Percentiles rank a stretch among this genome's conserved stretches.
phyloP scores from a whole-genome alignment of 2,113 vertebrate species.

The Nycticorax nycticorax region DNA sequence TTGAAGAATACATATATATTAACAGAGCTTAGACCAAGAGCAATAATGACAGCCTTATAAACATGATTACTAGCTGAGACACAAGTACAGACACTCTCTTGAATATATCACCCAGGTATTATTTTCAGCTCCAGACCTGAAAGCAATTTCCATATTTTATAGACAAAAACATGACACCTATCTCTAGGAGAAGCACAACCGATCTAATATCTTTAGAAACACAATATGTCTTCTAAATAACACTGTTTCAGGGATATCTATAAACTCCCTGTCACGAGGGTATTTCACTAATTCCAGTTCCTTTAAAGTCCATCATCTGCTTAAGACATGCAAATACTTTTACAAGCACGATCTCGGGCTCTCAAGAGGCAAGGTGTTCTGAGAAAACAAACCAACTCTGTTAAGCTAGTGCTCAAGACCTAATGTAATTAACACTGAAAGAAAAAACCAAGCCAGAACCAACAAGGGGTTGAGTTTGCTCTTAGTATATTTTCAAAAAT shows the following conservation, averaged over 20 bases:
- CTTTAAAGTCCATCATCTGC: conserved; percentile 35
- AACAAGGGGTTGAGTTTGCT: neutral
- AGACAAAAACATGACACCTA: conserved; percentile 35
- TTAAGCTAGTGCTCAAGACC: neutral
- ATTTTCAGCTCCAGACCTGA: conserved; percentile 44
- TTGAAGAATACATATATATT: conserved; percentile 69
- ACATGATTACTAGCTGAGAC: conserved; percentile 32
- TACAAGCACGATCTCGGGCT: neutral
- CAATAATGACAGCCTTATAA: conserved; percentile 60
- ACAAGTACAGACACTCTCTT: conserved; percentile 12
- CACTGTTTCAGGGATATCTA: conserved; percentile 11
- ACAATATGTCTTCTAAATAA: conserved; percentile 47
- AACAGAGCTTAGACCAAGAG: conserved; percentile 45
- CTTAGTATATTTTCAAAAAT: neutral
- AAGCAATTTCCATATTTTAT: conserved; percentile 43
- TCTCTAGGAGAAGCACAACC: conserved; percentile 21
- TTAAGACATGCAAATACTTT: conserved; percentile 45
- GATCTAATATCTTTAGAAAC: conserved; percentile 30
- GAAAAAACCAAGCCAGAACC: neutral
- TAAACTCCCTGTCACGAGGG: conserved; percentile 10
- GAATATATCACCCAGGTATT: conserved; percentile 41
- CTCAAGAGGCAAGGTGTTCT: conserved; percentile 10
- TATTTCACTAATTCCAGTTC: conserved; percentile 29
- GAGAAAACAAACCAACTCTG: conserved; percentile 10
- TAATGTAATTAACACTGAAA: neutral